Evolutionary conservation across 2,113 vertebrate genomes (phyloP), one percentile per base, ranked within the genome.

Genomic region (Eretmochelys imbricata): DNA sequence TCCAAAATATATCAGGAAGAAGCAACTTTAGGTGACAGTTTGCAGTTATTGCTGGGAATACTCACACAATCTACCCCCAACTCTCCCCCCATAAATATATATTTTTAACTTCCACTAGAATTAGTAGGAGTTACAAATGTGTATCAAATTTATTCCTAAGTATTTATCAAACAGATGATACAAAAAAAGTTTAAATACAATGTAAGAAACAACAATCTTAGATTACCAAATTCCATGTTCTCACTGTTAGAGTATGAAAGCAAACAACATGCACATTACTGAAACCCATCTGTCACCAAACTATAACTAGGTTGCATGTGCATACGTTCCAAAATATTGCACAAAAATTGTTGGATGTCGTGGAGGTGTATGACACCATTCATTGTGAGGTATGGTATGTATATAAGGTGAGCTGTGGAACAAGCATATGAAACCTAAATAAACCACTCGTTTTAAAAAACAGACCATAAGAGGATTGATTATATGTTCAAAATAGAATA

Each of bases 131-230:
- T 85, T 92, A 89, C 0, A 96, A 96, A 96, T 88, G 92, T 46
- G 75, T 69, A 79, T 89, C 84, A 84, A 69, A 82, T 88, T 31
- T n/a, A 48, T 80, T 89, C 38, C 89, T 54, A 95, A 92, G 88
- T 80, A 87, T 94, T 54, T 54, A 94, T 91, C 88, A 94, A 79
- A 87, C 17, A 75, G 80, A 95, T 85, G 59, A 94, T 2, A 5
- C 93, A 86, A 96, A 96, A 94, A 93, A 96, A 91, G 75, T 94
- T 91, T 94, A 95, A 50, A 95, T 95, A 91, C 53, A 83, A 97
- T 89, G 91, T 69, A 82, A 35, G 59, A 95, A 86, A 93, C 82
- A 29, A 10, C 88, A 95, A 85, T 69, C 92, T 93, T 84, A 88
- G 92, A 88, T 94, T 82, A 93, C 87, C 48, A 94, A 94, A 89